Evolutionary conservation across 2,797 vertebrate genomes (phyloP).

Genomic region (Spea hammondii): DNA sequence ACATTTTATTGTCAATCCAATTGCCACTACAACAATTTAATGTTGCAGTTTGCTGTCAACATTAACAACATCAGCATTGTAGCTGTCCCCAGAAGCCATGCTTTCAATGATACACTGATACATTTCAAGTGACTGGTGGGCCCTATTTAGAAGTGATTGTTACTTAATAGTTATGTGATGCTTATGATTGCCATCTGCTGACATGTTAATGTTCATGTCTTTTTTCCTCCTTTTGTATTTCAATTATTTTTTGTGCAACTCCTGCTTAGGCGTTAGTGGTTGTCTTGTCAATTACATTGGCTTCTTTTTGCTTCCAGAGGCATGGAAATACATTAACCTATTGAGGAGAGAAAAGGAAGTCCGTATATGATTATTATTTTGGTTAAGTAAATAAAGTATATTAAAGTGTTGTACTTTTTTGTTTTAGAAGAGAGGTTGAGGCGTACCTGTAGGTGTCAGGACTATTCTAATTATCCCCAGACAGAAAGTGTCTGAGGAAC

Average conservation of each 20-base stretch:
- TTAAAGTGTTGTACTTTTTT: too few relatives aligned
- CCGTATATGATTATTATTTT: too few relatives aligned
- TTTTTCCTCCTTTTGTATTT: conserved; percentile 44
- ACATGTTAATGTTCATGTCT: conserved; percentile 46
- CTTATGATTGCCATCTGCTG: conserved; percentile 42
- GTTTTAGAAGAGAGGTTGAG: too few relatives aligned
- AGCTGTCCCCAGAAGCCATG: conserved; percentile 42
- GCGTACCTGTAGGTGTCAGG: too few relatives aligned
- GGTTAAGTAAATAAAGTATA: too few relatives aligned
- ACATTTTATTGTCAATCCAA: conserved; percentile 46
- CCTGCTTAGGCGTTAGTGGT: conserved; percentile 22
- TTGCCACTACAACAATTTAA: conserved; percentile 40
- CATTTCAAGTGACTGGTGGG: conserved; percentile 39
- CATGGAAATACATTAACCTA: conserved; percentile 18
- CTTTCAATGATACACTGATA: conserved; percentile 43
- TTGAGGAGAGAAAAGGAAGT: not conserved
- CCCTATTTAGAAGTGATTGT: conserved; percentile 36
- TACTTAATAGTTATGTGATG: conserved; percentile 46
- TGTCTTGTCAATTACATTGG: conserved; percentile 11
- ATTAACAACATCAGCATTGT: conserved; percentile 35
- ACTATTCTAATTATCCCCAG: too few relatives aligned
- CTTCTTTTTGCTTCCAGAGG: not conserved
- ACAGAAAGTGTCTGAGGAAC: too few relatives aligned
- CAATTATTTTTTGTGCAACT: conserved; percentile 38
- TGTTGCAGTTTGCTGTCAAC: conserved; percentile 44